Evolutionary conservation across 1,140 invertebrate genomes (phyloP).

Genomic region (Leguminivora glycinivorella): DNA sequence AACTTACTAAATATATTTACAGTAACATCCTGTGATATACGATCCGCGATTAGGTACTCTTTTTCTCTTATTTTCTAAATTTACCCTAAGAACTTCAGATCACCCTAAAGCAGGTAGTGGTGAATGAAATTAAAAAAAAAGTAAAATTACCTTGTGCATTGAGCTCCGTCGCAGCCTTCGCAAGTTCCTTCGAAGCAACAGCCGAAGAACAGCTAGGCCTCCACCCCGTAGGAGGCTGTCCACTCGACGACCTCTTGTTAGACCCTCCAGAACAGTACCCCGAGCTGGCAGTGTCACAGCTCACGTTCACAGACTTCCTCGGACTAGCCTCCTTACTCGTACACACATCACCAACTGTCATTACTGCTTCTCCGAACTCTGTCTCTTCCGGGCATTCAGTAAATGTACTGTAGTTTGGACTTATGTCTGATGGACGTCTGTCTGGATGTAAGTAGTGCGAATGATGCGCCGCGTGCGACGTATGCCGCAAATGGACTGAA

Average conservation of each 20-base stretch:
- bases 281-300: constrained; percentile 74
- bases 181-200: constrained; percentile 64
- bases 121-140: background rate
- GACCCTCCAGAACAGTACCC: constrained; percentile 75
- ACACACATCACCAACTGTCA: constrained; percentile 66
- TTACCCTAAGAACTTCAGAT: background rate
- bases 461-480: constrained; percentile 83
- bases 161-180: constrained; percentile 73
- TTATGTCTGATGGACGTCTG: constrained; percentile 79
- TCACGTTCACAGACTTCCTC: constrained; percentile 73
- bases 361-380: constrained; percentile 75
- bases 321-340: constrained; percentile 75
- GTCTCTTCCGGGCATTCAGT: constrained; percentile 85
- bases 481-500: constrained; percentile 88
- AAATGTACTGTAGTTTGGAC: constrained; percentile 83
- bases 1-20: no score
- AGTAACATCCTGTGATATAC: no score
- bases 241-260: constrained; percentile 70
- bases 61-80: no score
- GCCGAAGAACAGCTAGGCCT: constrained; percentile 72
- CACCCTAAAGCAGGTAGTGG: background rate
- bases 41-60: no score
- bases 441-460: constrained; percentile 84
- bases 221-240: constrained; percentile 62
- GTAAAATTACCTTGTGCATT: constrained; percentile 71